Conservation (phyloP, 2,888 invertebrate species). For the Conus canariensis region DNA sequence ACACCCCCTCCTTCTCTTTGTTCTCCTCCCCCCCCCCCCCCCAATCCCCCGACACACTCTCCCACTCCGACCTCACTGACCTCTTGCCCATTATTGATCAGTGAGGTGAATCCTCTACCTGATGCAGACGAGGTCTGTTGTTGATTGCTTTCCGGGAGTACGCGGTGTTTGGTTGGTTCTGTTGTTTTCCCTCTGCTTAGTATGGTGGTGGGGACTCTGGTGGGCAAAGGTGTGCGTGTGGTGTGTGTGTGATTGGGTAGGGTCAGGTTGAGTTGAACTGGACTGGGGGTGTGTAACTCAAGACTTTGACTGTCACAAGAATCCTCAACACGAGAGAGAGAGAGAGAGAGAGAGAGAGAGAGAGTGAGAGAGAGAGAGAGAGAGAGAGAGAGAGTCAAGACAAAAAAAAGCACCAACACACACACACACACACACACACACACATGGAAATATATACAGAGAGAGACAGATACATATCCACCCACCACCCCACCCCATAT, state of each 20-base stretch:
- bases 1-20: neutral
- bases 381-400: too few relatives aligned
- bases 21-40: neutral
- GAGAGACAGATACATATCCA: too few relatives aligned
- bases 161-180: neutral
- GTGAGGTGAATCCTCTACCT: neutral
- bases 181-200: neutral
- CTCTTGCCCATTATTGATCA: neutral
- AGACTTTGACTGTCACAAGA: too few relatives aligned
- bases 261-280: too few relatives aligned
- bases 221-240: neutral
- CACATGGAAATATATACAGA: neutral
- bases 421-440: neutral
- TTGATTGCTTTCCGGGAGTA: neutral
- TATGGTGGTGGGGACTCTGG: neutral
- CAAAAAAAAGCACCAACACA: too few relatives aligned
- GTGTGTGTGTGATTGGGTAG: neutral
- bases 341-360: too few relatives aligned
- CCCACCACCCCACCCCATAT: too few relatives aligned
- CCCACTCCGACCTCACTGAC: neutral
- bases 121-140: neutral
- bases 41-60: neutral
- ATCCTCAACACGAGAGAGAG: neutral
- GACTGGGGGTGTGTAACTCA: neutral
- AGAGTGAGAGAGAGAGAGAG: neutral